Conservation (phyloP, 2,113 vertebrate species). For the Gobiocypris rarus region DNA sequence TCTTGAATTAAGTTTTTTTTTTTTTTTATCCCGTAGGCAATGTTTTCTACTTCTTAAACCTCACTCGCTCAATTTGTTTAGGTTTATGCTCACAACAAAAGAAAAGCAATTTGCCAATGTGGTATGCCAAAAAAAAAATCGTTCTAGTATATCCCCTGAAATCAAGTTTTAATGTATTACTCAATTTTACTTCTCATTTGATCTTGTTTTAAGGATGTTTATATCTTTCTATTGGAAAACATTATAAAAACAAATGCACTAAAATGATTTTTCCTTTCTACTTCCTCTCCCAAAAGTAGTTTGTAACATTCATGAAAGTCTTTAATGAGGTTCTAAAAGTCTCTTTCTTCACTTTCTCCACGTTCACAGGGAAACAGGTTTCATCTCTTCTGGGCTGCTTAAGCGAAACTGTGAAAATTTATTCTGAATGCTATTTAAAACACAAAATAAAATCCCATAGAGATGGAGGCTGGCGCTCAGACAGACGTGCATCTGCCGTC, state of each 20-base stretch:
- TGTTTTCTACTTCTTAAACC: too few species aligned
- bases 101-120: too few species aligned
- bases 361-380: background rate
- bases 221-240: background rate
- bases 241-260: background rate
- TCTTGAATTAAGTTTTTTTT: too few species aligned
- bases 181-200: background rate
- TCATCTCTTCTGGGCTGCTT: background rate
- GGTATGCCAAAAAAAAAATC: too few species aligned
- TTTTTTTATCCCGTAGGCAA: too few species aligned
- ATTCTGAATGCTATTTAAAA: conserved; percentile 37
- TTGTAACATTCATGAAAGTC: background rate
- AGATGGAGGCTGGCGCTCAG: conserved; percentile 17
- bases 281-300: background rate
- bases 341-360: background rate
- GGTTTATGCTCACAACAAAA: too few species aligned
- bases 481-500: conserved; percentile 18
- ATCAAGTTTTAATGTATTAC: background rate
- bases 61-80: too few species aligned
- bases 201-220: background rate
- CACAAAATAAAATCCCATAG: conserved; percentile 13
- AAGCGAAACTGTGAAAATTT: conserved; percentile 18
- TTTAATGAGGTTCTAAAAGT: conserved; percentile 17
- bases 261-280: background rate
- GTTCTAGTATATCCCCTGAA: background rate